Evolutionary conservation across 2,888 invertebrate species (phyloP).

Genomic region (Rhorus exstirpatorius): DNA sequence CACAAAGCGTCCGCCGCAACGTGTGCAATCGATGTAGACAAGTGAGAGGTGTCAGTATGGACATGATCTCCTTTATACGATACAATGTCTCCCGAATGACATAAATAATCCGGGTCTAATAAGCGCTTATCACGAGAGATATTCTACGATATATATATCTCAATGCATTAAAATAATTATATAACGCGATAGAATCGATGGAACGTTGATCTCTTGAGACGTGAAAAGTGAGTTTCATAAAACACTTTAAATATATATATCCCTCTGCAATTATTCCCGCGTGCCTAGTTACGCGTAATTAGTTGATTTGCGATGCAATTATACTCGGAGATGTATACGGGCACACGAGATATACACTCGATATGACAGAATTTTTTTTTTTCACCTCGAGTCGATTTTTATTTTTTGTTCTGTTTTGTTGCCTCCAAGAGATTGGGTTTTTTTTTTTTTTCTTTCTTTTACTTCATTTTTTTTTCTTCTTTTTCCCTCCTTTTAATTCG

Average conservation of each 20-base stretch:
- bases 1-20: background rate
- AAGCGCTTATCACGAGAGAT: background rate
- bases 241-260: background rate
- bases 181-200: no score
- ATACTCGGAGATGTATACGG: background rate
- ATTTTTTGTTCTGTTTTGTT: no score
- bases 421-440: no score
- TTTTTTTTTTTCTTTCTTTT: background rate
- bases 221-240: background rate
- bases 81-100: background rate
- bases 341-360: background rate
- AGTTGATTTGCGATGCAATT: conserved; percentile 10
- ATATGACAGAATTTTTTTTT: background rate
- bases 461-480: background rate
- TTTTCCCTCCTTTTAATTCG: background rate
- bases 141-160: background rate
- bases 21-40: background rate
- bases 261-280: background rate
- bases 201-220: background rate
- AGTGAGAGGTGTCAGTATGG: background rate
- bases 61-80: no score
- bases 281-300: background rate
- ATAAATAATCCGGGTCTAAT: conserved; percentile 52
- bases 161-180: background rate
- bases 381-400: background rate